phyloP scores from a whole-genome alignment of 2,113 vertebrate genomes.

The Microcebus tavaratra region DNA sequence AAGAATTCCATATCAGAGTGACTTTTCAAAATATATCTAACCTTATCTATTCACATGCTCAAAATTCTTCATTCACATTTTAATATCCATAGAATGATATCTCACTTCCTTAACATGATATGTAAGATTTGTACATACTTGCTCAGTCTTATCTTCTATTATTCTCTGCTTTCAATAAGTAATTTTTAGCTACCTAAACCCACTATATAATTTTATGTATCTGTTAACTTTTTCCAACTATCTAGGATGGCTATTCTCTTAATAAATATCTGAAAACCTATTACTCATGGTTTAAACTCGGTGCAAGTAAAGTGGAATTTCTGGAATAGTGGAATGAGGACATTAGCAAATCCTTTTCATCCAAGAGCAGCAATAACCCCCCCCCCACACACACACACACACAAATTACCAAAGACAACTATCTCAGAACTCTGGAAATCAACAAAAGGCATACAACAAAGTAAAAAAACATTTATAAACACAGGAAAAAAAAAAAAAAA shows the following conservation, averaged over 20 bases:
- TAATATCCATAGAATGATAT: background rate
- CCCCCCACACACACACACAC: too few relatives aligned
- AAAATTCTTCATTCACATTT: background rate
- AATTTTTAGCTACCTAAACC: background rate
- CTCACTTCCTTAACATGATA: background rate
- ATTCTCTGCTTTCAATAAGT: background rate
- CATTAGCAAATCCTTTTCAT: background rate
- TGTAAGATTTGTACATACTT: background rate
- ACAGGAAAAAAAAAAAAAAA: background rate
- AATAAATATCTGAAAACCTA: background rate
- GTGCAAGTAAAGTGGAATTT: background rate
- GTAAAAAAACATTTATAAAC: background rate
- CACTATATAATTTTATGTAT: background rate
- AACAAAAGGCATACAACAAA: background rate
- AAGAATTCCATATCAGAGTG: background rate
- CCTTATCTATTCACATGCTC: background rate
- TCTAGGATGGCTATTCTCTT: background rate
- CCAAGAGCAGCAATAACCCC: background rate
- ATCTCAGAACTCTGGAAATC: background rate
- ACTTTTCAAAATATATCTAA: background rate
- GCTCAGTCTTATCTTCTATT: background rate
- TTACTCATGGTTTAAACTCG: background rate
- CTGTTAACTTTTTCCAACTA: background rate
- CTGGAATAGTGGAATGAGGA: background rate
- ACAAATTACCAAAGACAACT: background rate